Evolutionary conservation across 2,113 vertebrate species (phyloP), one percentile per base, ranked within the genome.

Genomic region (Cryptoleucopteryx plumbea): DNA sequence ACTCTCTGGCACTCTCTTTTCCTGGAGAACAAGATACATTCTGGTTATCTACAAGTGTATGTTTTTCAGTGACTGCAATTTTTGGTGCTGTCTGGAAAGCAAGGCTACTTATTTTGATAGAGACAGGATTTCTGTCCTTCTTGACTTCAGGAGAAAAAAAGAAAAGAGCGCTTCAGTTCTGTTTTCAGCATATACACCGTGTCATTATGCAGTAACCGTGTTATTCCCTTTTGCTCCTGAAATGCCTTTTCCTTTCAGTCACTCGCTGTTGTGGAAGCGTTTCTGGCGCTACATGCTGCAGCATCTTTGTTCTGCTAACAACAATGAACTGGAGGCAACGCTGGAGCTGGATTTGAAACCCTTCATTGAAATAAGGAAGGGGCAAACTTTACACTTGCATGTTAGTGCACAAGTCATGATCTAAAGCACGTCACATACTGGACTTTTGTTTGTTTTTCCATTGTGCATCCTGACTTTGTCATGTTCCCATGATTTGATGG

Each of bases 21-120:
- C n/a, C 40, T 34, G 47, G 58, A 88, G 50, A 78, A 94, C 48
- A 82, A 86, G 91, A 95, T 94, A 82, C 63, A 95, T 84, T 93
- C 47, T 74, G 90, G 75, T 88, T 75, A 92, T 90, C 66, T 84
- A 45, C 56, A 71, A 85, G 61, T 2, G 4, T 45, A 9, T 13
- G 22, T 68, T 90, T 81, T 85, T 72, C 81, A 77, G 38, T 50
- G 70, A 50, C 27, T 85, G 88, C 74, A 80, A 36, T 91, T 96
- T 93, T 85, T 91, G 89, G 81, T 80, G 91, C 78, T 95, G 81
- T 95, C 81, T 95, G 58, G 52, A 66, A 90, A 93, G 66, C 25
- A 79, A 82, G 74, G 61, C 70, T 50, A 4, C 77, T 91, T 25
- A 10, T 13, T 94, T 87, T 95, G 94, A 81, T 80, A 42, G 58